Percentiles rank a stretch among this genome's conserved stretches.
Conservation (phyloP, 1,140 invertebrate genomes). For the Ceratitis capitata region DNA sequence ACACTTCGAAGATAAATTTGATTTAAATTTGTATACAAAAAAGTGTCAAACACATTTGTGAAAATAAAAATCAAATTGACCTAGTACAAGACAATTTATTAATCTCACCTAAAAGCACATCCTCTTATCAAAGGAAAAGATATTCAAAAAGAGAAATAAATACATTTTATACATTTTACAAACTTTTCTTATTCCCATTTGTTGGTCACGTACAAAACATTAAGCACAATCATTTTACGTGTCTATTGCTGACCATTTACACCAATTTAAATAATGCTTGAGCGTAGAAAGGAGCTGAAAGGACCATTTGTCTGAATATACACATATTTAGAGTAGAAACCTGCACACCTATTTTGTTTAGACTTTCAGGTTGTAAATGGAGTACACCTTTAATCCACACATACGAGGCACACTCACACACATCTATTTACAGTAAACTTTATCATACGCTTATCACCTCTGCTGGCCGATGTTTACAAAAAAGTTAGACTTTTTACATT, state of each 20-base stretch:
- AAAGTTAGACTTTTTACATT: background rate
- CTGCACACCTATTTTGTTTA: background rate
- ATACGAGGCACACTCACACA: background rate
- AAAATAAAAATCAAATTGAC: background rate
- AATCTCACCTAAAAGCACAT: background rate
- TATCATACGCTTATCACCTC: background rate
- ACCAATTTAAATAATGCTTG: background rate
- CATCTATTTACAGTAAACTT: background rate
- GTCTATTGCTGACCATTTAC: background rate
- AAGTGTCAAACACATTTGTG: background rate
- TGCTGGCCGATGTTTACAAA: background rate
- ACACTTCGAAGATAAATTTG: no score
- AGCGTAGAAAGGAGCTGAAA: no score
- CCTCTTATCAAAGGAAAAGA: background rate
- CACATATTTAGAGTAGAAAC: background rate
- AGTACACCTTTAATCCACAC: background rate
- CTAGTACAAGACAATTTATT: background rate
- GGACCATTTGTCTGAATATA: background rate
- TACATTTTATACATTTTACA: background rate
- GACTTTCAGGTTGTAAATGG: background rate
- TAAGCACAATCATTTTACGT: constrained; percentile 26
- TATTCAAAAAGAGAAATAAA: background rate
- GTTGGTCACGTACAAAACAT: constrained; percentile 12
- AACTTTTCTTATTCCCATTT: no score
- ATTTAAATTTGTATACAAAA: background rate